These are phyloP conservation scores for Macrobrachium rosenbergii DNA, from an alignment of 1,140 invertebrate species.

Conservation along the genomic window DNA sequence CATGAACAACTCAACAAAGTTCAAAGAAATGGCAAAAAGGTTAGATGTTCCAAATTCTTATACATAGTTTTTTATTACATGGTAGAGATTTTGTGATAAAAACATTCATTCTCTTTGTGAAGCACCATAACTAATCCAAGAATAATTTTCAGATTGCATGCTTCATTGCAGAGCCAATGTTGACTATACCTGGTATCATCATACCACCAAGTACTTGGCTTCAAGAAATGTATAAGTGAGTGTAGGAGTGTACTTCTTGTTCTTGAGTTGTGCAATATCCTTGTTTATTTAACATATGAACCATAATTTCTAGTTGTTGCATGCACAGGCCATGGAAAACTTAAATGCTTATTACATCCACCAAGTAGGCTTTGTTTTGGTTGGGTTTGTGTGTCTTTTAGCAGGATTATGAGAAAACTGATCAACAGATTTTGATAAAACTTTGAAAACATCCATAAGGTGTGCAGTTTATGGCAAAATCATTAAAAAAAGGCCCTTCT, in stretches of 20 bases:
- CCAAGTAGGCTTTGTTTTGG: no score
- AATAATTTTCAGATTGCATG: conserved; percentile 25
- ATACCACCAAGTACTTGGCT: conserved; percentile 51
- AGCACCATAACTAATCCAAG: neutral
- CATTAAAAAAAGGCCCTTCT: no score
- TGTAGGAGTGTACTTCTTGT: neutral
- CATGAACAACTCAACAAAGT: conserved; percentile 1
- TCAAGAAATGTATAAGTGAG: conserved; percentile 50
- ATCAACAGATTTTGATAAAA: no score
- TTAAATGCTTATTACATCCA: no score
- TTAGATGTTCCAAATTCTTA: neutral
- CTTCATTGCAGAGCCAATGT: conserved; percentile 51
- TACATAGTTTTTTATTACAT: neutral
- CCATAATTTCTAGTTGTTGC: no score
- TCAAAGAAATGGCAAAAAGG: conserved; percentile 28
- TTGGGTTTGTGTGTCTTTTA: no score
- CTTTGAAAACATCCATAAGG: no score
- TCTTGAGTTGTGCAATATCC: no score
- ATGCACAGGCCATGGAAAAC: no score
- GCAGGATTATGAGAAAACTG: no score
- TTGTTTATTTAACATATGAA: no score
- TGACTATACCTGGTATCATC: conserved; percentile 47
- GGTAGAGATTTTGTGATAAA: neutral
- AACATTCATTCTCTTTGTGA: neutral
- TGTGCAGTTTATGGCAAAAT: no score